A percentile compares a stretch with the other conserved stretches of the same genome.
These are phyloP conservation scores for Archaeoteleia sp. DNA, from an alignment of 2,888 invertebrate species.

Conservation along the genomic window DNA sequence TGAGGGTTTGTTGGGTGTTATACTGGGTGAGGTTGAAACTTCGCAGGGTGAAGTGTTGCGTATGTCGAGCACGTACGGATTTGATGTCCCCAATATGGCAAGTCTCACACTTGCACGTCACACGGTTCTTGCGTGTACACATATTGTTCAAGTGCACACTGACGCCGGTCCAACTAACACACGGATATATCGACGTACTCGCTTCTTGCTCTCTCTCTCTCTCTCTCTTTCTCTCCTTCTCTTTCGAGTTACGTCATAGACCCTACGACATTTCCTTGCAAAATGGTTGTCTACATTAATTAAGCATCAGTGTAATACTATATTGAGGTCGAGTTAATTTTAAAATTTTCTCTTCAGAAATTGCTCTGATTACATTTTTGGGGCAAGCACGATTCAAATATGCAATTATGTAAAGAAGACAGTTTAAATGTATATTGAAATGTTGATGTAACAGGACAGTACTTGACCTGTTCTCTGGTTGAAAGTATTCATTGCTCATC, in stretches of 20 bases:
- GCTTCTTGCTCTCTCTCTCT: too few relatives aligned
- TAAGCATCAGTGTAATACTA: neutral
- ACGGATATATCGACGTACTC: neutral
- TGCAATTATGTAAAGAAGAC: too few relatives aligned
- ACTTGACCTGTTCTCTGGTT: too few relatives aligned
- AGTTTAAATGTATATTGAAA: too few relatives aligned
- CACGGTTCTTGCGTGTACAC: neutral
- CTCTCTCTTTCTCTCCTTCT: constrained; percentile 3
- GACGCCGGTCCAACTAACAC: neutral
- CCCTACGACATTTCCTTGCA: neutral
- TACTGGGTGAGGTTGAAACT: constrained; percentile 13
- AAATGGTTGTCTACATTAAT: neutral
- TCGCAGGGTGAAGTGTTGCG: constrained; percentile 35
- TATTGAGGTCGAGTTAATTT: too few relatives aligned
- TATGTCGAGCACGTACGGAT: constrained; percentile 60
- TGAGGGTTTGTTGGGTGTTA: constrained; percentile 12
- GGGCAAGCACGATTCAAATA: too few relatives aligned
- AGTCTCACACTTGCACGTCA: constrained; percentile 21
- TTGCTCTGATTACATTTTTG: too few relatives aligned
- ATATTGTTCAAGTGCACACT: constrained; percentile 5
- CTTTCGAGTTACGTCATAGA: neutral
- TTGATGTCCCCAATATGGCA: constrained; percentile 60
- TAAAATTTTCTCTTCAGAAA: too few relatives aligned
- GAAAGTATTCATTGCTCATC: too few relatives aligned
- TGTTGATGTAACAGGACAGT: too few relatives aligned